phyloP scores from a whole-genome alignment of 2,888 invertebrate genomes.

The Xestia c-nigrum region DNA sequence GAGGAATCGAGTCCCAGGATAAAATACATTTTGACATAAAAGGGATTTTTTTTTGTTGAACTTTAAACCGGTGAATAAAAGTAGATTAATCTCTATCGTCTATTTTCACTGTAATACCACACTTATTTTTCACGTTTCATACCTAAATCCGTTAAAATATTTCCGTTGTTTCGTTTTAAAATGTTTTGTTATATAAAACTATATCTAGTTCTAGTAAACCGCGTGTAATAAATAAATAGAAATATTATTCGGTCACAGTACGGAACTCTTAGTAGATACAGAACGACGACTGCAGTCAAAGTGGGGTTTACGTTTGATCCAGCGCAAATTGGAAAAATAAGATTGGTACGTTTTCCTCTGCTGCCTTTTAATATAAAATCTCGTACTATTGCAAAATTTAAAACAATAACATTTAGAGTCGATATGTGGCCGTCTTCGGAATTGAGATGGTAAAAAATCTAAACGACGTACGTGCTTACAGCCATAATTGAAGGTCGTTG shows the following conservation, averaged over 20 bases:
- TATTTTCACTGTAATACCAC: slow-evolving; percentile 3
- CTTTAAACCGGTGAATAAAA: slow-evolving; percentile 50
- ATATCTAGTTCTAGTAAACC: background rate
- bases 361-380: slow-evolving; percentile 57
- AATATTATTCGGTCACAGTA: slow-evolving; percentile 32
- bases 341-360: slow-evolving; percentile 59
- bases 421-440: slow-evolving; percentile 30
- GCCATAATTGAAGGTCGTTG: slow-evolving; percentile 76
- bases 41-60: slow-evolving; percentile 69
- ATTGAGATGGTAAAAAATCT: slow-evolving; percentile 56
- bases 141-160: slow-evolving; percentile 28
- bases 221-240: slow-evolving; percentile 14
- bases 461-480: slow-evolving; percentile 61
- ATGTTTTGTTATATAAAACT: background rate
- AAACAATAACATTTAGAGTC: slow-evolving; percentile 30
- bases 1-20: slow-evolving; percentile 75
- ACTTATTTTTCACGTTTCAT: slow-evolving; percentile 27
- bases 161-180: slow-evolving; percentile 1
- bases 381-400: slow-evolving; percentile 43
- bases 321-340: slow-evolving; percentile 77
- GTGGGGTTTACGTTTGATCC: slow-evolving; percentile 73
- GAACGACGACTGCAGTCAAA: slow-evolving; percentile 65
- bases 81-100: slow-evolving; percentile 41
- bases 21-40: slow-evolving; percentile 75
- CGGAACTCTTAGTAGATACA: slow-evolving; percentile 46